Evolutionary conservation across 1,140 invertebrate species (phyloP), one percentile per base, ranked within the genome.

Genomic region (Euura lappo): DNA sequence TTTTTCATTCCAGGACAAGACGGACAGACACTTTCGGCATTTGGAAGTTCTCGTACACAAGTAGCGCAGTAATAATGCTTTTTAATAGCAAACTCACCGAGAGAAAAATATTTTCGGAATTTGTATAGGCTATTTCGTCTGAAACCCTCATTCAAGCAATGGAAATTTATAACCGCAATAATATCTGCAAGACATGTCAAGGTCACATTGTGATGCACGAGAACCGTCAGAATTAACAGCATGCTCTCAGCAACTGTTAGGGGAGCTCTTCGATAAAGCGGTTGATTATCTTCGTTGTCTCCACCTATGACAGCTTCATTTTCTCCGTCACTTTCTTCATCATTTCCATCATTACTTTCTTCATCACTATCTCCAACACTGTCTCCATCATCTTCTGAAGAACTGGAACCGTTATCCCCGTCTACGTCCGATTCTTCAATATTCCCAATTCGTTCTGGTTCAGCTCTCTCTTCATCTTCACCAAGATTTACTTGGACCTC

Each of bases 31-130:
- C 28, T 10, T 8, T 67, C 45, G 28, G 6, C 45, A 65, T 28
- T 70, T 47, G 66, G n/a, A 5, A 75, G 45, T 8, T 70, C 60
- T 4, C 45, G 60, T 7, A 6, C n/a, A 66, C 70, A 72, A 4
- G 5, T 65, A 6, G 47, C 7, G 67, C 71, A 75, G 70, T 75
- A 72, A 70, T 72, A 72, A 72, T 75, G 71, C 11, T 75, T 75
- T 42, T 45, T 44, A 28, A 69, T 10, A 8, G 64, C 69, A 13
- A 11, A 13, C 10, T 72, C 68, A 44, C 13, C 13, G 8, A 75
- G 10, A 70, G 44, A 13, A 69, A 75, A 75, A 71, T 64, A 75
- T 64, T 75, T 46, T 45, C 45, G 8, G 68, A 75, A 75, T 70
- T 75, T 72, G 28, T 67, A 75, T 13, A 75, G 42, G 60, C 71